These are phyloP conservation scores for Athene noctua DNA, from an alignment of 2,113 vertebrate species.

Conservation along the genomic window DNA sequence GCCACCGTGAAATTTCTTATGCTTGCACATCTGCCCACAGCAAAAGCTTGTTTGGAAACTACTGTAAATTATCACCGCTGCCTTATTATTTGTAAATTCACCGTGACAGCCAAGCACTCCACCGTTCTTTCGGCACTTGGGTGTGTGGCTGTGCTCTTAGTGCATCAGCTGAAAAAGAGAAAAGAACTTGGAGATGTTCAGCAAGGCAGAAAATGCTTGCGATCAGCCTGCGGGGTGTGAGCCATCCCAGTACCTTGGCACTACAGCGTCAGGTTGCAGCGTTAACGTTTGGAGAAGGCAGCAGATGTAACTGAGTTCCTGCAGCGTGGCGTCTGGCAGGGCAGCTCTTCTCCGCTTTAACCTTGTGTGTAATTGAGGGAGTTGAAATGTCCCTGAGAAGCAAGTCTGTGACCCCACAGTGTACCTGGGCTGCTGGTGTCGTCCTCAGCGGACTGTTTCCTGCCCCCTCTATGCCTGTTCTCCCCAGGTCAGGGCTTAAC, in stretches of 20 bases:
- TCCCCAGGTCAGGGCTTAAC: not conserved
- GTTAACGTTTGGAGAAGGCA: accelerated
- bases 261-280: not conserved
- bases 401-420: not conserved
- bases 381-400: not conserved
- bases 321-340: not conserved
- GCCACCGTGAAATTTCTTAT: not conserved
- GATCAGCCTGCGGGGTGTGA: not conserved
- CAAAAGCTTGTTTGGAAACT: constrained; percentile 3
- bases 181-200: not conserved
- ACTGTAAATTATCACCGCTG: not conserved
- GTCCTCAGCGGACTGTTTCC: not conserved
- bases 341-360: not conserved
- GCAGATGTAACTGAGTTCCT: not conserved
- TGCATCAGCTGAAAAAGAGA: not conserved
- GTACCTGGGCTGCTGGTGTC: not conserved
- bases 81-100: not conserved
- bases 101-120: not conserved
- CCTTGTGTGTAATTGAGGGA: not conserved
- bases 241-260: not conserved
- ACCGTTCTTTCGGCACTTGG: not conserved
- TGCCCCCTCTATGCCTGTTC: not conserved
- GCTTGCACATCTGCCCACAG: constrained; percentile 22
- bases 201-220: not conserved
- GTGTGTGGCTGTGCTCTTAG: not conserved